Base-by-base conservation (phyloP, 2,797 vertebrate species). In the Sebastes taczanowskii region DNA sequence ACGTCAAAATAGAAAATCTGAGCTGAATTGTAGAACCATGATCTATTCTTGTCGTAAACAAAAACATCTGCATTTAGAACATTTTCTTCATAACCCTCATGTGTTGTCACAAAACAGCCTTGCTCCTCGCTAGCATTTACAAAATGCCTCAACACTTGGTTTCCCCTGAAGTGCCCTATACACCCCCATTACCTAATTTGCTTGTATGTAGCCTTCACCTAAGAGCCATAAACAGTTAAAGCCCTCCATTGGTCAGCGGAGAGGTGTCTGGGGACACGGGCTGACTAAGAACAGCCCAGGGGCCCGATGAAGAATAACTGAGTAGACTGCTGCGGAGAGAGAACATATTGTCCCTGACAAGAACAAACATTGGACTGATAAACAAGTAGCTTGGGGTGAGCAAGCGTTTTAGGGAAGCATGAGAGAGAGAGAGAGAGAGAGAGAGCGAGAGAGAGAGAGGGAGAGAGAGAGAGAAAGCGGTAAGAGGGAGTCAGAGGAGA, bases 331-430 rank as follows among this genome's bases (percentile, higher is more conserved):
- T 75, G 67, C 71, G 68, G 84, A 90, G 77, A 86, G 80, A 84
- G 79, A 86, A 92, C 92, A 90, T 90, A 93, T 91, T 93, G 93
- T 91, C 82, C 89, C 84, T 86, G 90, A 92, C 92, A 92, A 85
- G 88, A 93, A 89, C 88, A 87, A 88, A 90, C 92, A 91, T 91
- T 80, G 89, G 86, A 84, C 83, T 81, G 86, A 92, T 93, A 94
- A 92, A 93, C 90, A 92, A 91, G 83, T 86, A 82, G 86, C 88
- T 92, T 16, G 53, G 88, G 89, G 85, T 92, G 88, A 91, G 86
- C 64, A 42, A 82, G 90, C 78, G 29, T 89, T 91, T 91, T 89
- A 90, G 70, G 68, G 66, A 85, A 79, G 85, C 69, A 79, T 68
- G 73, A 74, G 62, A 67, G 74, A 66, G 65, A 72, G 73, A 69